Base-by-base conservation (phyloP, 1,140 invertebrate genomes). In the Cotesia chilonis region DNA sequence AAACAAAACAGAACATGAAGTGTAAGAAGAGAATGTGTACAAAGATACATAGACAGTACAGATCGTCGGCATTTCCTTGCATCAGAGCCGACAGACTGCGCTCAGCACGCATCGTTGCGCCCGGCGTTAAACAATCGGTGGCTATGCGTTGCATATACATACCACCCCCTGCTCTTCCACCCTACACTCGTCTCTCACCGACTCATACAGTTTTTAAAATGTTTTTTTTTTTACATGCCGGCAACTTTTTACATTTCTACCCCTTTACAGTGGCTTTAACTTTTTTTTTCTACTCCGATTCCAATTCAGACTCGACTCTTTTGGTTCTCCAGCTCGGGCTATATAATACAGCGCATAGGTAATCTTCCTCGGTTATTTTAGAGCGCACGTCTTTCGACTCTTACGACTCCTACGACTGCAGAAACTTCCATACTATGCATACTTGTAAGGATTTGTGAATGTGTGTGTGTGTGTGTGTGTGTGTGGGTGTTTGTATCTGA, bases 121-220 rank as follows among this genome's bases (percentile, higher is more conserved):
- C 54, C 54, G 78, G 77, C 60, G 77, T 76, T 76, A 81, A 83
- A 84, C 82, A 83, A 83, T 83, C 78, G 78, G 47, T 74, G 75
- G 71, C 71, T 76, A 74, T 68, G 74, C 77, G 75, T 75, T 74
- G 72, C 72, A 72, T 75, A 78, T 64, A 55, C 54, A 61, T 5
- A 55, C 10, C 10, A 55, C 54, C n/a, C n/a, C 54, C 12, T 14
- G 55, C 36, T 55, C 54, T 17, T 14, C 60, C 36, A 41, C 35
- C 59, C 72, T 72, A 57, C 9, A 28, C 36, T 51, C 14, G 28
- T 54, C 61, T 64, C 75, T 66, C 64, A 72, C 71, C 71, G 61
- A 54, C 55, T 72, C 68, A 28, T 28, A 28, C 28, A 28, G 28
- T 73, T 60, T 51, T 41, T 68, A 35, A 52, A n/a, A 12, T 64